Conservation (phyloP, 2,888 invertebrate genomes). For the Dichetophora obliterata region DNA sequence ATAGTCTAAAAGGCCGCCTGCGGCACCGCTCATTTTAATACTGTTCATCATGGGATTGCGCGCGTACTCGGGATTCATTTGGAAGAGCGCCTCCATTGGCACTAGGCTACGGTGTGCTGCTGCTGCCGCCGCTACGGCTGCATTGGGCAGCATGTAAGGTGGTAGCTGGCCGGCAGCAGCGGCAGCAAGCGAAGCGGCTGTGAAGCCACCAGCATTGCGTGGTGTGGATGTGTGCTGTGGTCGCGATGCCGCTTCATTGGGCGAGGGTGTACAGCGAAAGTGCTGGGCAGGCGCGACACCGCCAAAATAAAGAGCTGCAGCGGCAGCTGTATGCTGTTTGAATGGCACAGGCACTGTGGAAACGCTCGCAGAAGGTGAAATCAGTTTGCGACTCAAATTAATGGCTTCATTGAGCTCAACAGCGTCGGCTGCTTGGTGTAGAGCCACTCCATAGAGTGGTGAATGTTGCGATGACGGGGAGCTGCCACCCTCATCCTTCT, state of each 20-base stretch:
- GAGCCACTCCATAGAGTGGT: conserved; percentile 74
- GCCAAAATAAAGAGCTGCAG: conserved; percentile 61
- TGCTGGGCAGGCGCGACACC: conserved; percentile 52
- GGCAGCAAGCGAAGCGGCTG: conserved; percentile 55
- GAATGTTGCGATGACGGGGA: conserved; percentile 69
- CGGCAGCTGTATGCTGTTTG: conserved; percentile 55
- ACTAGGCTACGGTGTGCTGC: conserved; percentile 70
- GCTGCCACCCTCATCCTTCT: conserved; percentile 69
- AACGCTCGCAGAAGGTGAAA: conserved; percentile 61
- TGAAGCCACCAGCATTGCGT: conserved; percentile 48
- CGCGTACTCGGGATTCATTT: conserved; percentile 74
- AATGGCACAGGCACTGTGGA: conserved; percentile 53
- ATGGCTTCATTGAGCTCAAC: conserved; percentile 76
- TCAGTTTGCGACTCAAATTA: conserved; percentile 80
- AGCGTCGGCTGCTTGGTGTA: conserved; percentile 70
- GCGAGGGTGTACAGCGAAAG: conserved; percentile 58
- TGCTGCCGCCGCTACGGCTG: conserved; percentile 45
- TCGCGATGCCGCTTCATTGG: conserved; percentile 55
- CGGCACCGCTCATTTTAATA: conserved; percentile 69
- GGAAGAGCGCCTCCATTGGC: conserved; percentile 78
- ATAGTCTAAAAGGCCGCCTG: conserved; percentile 56
- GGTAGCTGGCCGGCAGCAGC: conserved; percentile 55
- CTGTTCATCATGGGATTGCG: conserved; percentile 75
- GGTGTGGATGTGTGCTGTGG: conserved; percentile 53
- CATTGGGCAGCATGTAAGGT: conserved; percentile 69